Percentiles rank a stretch among this genome's conserved stretches.
These are phyloP conservation scores for Calypte anna DNA, from an alignment of 2,113 vertebrate species.

Conservation along the genomic window DNA sequence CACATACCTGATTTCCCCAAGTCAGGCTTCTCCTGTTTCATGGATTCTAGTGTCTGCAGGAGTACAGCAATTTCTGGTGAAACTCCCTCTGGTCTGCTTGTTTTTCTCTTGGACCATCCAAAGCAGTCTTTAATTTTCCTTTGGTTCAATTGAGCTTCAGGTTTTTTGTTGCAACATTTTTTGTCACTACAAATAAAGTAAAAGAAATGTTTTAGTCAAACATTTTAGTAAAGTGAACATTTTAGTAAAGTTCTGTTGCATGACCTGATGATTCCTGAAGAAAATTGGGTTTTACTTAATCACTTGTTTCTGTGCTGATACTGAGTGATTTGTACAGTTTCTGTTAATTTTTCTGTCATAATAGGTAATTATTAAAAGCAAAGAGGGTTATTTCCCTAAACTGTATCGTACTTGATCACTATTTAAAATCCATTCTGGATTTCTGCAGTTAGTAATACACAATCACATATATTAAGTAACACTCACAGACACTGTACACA, in stretches of 20 bases:
- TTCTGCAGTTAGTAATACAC: not conserved
- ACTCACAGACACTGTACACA: not conserved
- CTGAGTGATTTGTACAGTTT: not conserved
- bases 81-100: constrained; percentile 77
- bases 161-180: constrained; percentile 89
- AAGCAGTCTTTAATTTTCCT: constrained; percentile 81
- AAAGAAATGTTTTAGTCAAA: too few relatives aligned
- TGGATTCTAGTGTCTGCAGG: too few relatives aligned
- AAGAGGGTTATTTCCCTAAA: not conserved
- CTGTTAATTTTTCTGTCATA: not conserved
- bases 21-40: too few relatives aligned
- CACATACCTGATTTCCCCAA: too few relatives aligned
- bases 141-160: constrained; percentile 84
- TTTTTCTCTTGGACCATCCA: constrained; percentile 83
- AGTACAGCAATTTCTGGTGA: too few relatives aligned
- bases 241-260: not conserved
- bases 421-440: not conserved
- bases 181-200: constrained; percentile 79
- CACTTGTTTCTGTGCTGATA: not conserved
- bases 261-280: not conserved
- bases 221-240: too few relatives aligned
- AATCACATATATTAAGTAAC: not conserved
- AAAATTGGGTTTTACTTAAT: not conserved
- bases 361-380: not conserved
- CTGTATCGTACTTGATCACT: not conserved